These are phyloP conservation scores for Pseudachorutes palmiensis DNA, from an alignment of 1,140 invertebrate species.

Conservation along the genomic window DNA sequence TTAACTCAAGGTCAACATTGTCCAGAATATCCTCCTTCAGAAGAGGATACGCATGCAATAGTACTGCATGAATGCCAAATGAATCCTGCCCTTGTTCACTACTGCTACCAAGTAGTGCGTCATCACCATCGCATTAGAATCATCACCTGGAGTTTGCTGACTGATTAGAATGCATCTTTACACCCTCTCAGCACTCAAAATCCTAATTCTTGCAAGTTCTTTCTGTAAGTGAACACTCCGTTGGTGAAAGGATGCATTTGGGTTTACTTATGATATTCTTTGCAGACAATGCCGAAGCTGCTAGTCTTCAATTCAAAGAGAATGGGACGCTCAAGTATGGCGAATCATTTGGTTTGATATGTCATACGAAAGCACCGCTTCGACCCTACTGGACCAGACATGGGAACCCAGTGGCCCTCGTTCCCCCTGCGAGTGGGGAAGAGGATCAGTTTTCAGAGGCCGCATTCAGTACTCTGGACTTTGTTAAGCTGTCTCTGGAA, in stretches of 20 bases:
- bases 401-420: not conserved
- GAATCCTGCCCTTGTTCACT: too few relatives aligned
- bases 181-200: too few relatives aligned
- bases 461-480: not conserved
- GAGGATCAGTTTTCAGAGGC: not conserved
- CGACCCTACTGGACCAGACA: constrained; percentile 3
- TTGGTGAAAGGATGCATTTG: not conserved
- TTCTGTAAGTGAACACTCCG: not conserved
- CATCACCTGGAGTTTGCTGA: too few relatives aligned
- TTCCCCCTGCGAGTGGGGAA: not conserved
- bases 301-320: not conserved
- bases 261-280: not conserved
- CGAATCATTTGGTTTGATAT: constrained; percentile 1
- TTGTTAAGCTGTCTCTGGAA: constrained; percentile 16
- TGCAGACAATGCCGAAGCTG: not conserved
- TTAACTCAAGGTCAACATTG: too few relatives aligned
- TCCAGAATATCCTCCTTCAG: too few relatives aligned
- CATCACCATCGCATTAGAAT: too few relatives aligned
- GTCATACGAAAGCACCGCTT: not conserved
- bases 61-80: too few relatives aligned
- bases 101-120: too few relatives aligned
- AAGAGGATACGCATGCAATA: too few relatives aligned
- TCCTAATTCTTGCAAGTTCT: not conserved
- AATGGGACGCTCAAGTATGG: constrained; percentile 12
- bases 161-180: too few relatives aligned